Evolutionary conservation across 1,140 invertebrate species (phyloP), one percentile per base, ranked within the genome.

Genomic region (Phocides pigmalion): DNA sequence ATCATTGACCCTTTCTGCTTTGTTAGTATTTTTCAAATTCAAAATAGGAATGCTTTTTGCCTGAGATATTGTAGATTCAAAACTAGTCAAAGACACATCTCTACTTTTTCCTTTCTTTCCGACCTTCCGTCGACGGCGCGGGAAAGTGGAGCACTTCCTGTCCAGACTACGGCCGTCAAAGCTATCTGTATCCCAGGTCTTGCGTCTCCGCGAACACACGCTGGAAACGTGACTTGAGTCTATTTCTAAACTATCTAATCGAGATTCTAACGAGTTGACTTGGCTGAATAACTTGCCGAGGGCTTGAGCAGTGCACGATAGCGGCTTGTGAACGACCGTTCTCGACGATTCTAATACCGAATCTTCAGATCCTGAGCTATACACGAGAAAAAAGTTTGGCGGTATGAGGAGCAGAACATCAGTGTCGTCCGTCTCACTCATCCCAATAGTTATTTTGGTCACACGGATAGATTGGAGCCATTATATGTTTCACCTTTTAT

Each of bases 401-500:
- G 95, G 95, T 82, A 96, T 95, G 62, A 95, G 86, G 65, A 97
- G 82, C 62, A 97, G 90, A 70, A 96, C 93, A 87, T 97, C 96
- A 3, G 96, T 97, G 85, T 96, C 95, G 93, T 96, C 96, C 61
- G 95, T 95, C 81, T 96, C 95, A 93, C 95, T 96, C 96, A 96
- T 96, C 80, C 93, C 93, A 91, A 62, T 66, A 68, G 54, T 32
- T 77, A 53, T 53, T 20, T 58, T 32, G 64, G 32, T 41, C 2
- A 25, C 54, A 37, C 17, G 25, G 49, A 42, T 42, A 74, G 68
- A 72, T 28, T 64, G 46, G 64, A 71, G 78, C 84, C 83, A 84
- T 87, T 65, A 80, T 79, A 79, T 32, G 32, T 35, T 5, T 8
- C 25, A 6, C 25, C 9, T 28, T 3, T 28, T 6, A 28, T 1